Base-by-base conservation (phyloP, 2,888 invertebrate species). In the Polymixis lichenea region DNA sequence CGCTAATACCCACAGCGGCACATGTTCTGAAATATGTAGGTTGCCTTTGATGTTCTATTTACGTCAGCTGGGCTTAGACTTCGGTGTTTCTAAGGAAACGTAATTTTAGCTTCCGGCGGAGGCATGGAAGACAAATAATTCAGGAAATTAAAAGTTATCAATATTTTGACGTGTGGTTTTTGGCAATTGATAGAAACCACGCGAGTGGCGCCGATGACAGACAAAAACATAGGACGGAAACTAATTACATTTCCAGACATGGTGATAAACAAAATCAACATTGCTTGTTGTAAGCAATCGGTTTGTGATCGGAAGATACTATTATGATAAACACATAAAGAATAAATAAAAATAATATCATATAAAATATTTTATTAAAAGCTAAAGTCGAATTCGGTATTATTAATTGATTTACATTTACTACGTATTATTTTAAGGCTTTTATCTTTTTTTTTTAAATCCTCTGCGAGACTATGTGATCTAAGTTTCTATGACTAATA, bases 1-100 rank as follows among this genome's bases (percentile, higher is more conserved):
- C 32, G 25, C 65, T 80, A 80, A 28, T 64, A 65, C 38, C 51
- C 28, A 71, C 58, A 51, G 13, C 22, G 43, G 32, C 65, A 68
- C 67, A 61, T 79, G 43, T 56, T 68, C 49, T 55, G 38, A 32
- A 38, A n/a, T 65, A 80, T 66, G 43, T 82, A 69, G 84, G 72
- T 62, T 58, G 65, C 72, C 81, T 82, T 82, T 82, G 81, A 84
- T 66, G 72, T 82, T 84, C 53, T 80, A 80, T 77, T 72, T 69
- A 32, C 51, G 68, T 49, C 7, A 13, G 56, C 51, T 55, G 43
- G 56, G 64, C 38, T 66, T 66, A 38, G 51, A 61, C 69, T 78
- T 83, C 25, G 73, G 60, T 53, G 65, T 62, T 81, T 74, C 79
- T 83, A 32, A 65, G 71, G 72, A 79, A 84, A 84, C n/a, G 25